Base-by-base conservation (phyloP, 2,113 vertebrate genomes). In the Peromyscus maniculatus region DNA sequence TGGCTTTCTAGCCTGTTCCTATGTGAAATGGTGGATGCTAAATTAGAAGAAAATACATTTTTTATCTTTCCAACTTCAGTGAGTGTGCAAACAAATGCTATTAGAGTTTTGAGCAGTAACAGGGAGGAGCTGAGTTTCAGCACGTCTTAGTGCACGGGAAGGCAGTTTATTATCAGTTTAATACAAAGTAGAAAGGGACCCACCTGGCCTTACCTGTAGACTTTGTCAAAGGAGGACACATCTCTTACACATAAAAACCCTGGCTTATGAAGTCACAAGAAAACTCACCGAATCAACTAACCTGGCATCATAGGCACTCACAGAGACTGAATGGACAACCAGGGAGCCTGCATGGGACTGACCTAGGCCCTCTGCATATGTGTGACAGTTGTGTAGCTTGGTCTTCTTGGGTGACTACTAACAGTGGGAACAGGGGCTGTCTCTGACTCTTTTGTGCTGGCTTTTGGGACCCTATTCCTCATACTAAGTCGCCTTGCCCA, bases 131-230 rank as follows among this genome's bases (percentile, higher is more conserved):
- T 96, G 89, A 91, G 55, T 89, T n/a, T 67, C 17, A 39, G 71
- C 82, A 82, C 36, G 82, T 72, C 36, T 36, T 26, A 13, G 11
- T 4, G 6, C 62, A 75, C 52, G 36, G 71, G 19, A 88, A 80
- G 89, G 6, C 28, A 43, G 22, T 33, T 11, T 36, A 22, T n/a
- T 87, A 71, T 43, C 39, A 8, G 28, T 67, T 94, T 64, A 67
- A 3, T 39, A 31, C 36, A 66, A 92, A 4, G 26, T 26, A 87
- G 62, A 91, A 93, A 95, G 67, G n/a, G 72, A 80, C 7, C 52
- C 26, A 46, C 24, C 10, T 12, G 24, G 66, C 64, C 55, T 96
- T 89, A 94, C 91, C 82, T 97, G 72, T 28, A 52, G 9, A 94
- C 57, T 95, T 1, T 84, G 69, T 46, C 92, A 93, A 64, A 19